These are phyloP conservation scores for Halesus radiatus DNA, from an alignment of 1,140 invertebrate species.

Conservation along the genomic window DNA sequence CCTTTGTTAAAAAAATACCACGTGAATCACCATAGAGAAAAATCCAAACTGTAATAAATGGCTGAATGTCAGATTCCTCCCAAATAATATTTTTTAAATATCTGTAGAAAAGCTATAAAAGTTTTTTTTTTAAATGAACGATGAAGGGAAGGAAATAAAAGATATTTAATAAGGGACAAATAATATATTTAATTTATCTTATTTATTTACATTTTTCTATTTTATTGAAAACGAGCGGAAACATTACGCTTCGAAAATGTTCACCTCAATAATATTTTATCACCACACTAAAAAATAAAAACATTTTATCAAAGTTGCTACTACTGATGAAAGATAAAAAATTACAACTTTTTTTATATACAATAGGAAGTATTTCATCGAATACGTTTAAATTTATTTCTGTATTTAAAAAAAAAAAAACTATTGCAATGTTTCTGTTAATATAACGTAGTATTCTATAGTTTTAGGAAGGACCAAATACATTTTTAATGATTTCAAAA, in stretches of 20 bases:
- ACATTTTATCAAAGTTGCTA: slow-evolving; percentile 25
- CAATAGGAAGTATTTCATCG: slow-evolving; percentile 33
- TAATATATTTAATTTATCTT: slow-evolving; percentile 49
- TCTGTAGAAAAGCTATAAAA: no score
- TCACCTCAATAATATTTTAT: slow-evolving; percentile 12
- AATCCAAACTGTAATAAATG: no score
- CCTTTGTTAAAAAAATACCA: no score
- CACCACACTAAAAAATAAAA: slow-evolving; percentile 43
- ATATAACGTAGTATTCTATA: neutral
- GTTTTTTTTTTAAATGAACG: neutral
- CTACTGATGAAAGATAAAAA: slow-evolving; percentile 30
- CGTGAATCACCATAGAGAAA: no score
- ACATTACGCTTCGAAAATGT: slow-evolving; percentile 14
- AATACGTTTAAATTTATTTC: neutral
- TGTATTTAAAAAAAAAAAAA: neutral
- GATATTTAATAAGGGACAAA: slow-evolving; percentile 44
- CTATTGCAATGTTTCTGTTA: neutral
- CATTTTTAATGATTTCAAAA: no score
- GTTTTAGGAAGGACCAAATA: no score
- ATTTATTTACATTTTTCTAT: slow-evolving; percentile 49
- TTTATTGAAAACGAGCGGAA: slow-evolving; percentile 29
- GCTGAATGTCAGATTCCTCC: no score
- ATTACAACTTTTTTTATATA: slow-evolving; percentile 43
- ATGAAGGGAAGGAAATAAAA: neutral
- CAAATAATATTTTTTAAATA: no score